A percentile compares a stretch with the other conserved stretches of the same genome.
These are phyloP conservation scores for Spisula solida DNA, from an alignment of 2,888 invertebrate species.

Conservation along the genomic window DNA sequence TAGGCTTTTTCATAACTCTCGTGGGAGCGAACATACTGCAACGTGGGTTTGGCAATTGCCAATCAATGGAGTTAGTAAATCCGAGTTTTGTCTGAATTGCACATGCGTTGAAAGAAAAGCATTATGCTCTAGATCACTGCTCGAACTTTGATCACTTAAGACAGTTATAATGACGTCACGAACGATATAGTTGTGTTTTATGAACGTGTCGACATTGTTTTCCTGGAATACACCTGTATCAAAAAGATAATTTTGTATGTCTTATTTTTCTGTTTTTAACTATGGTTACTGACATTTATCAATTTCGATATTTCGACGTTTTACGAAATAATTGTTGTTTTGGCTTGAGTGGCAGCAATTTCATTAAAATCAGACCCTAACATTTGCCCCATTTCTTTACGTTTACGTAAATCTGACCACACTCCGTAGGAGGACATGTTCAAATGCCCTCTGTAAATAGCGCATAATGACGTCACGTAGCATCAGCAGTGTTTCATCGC, in stretches of 20 bases:
- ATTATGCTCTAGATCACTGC: neutral
- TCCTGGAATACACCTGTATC: conserved; percentile 9
- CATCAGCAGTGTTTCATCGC: no score
- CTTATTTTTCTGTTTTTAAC: neutral
- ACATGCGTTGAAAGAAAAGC: neutral
- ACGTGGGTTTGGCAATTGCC: neutral
- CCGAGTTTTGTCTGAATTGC: neutral
- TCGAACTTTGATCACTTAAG: neutral
- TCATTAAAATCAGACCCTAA: no score
- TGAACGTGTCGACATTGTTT: neutral
- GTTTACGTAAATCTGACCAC: no score
- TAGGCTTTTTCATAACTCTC: neutral
- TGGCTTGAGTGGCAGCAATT: no score
- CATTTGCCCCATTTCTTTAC: no score
- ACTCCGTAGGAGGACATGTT: no score
- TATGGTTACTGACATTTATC: no score
- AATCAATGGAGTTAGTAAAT: neutral
- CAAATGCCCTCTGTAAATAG: no score
- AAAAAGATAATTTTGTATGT: neutral
- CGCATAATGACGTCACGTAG: no score
- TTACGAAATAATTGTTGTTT: no score
- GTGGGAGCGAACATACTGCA: neutral
- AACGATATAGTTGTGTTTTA: neutral
- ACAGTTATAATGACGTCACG: conserved; percentile 9
- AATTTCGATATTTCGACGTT: no score